Evolutionary conservation across 2,113 vertebrate genomes (phyloP), one percentile per base, ranked within the genome.

Genomic region (Phalacrocorax pelagicus): DNA sequence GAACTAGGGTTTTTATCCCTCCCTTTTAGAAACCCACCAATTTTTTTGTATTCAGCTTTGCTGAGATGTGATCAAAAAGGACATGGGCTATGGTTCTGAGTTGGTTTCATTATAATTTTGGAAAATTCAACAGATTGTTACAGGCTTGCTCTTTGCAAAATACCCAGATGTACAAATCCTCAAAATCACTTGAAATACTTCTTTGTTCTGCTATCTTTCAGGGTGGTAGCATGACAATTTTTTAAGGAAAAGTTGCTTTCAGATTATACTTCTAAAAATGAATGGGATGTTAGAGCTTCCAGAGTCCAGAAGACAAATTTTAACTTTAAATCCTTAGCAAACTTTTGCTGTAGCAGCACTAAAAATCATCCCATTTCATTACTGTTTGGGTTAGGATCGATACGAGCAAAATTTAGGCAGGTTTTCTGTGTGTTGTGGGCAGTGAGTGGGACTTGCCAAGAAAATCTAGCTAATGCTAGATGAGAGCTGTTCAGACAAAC

Each of bases 121-220:
- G 49, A 92, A 95, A 91, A 85, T 63, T 79, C 65, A 93, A 22
- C 81, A 87, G 78, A 91, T 69, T 79, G 66, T 79, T 91, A 24
- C 38, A 72, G 34, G 79, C 47, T 85, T 85, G 29, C 47, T 78
- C 47, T 87, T 89, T 79, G 87, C 73, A 94, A 85, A 92, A 74
- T 69, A 49, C 52, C 49, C 38, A 85, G 57, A 92, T 65, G 36
- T 87, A 79, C 81, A 84, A 71, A 36, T 40, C 77, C 57, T 36
- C 0, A 0, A 69, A 90, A 67, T 89, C 36, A 36, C 66, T 89
- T 81, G 55, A 92, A 81, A 87, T 81, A 29, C 81, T 92, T 63
- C 34, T 86, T 81, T 8, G 15, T 89, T 92, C 83, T 79, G 49
- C 73, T 62, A 5, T 79, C 58, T 72, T 90, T 80, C 58, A 89